Base-by-base conservation (phyloP, 2,797 vertebrate species). In the Phataginus tricuspis region DNA sequence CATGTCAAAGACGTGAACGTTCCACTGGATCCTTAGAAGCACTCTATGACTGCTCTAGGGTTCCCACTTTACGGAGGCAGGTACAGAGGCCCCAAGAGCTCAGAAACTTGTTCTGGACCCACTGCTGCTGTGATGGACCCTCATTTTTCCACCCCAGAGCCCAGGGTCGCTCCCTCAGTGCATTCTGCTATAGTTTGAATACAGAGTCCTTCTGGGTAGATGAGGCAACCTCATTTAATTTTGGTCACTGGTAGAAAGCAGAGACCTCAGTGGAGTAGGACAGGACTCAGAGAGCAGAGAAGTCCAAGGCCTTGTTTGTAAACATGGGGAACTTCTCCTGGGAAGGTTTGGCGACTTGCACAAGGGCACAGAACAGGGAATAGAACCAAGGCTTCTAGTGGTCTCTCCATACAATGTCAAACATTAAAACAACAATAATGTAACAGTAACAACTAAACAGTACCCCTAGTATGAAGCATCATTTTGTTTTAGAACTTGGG, bases 401-500 rank as follows among this genome's bases (percentile, higher is more conserved):
- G 27, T 85, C 42, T 83, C 90, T 86, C 64, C 80, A 59, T 4
- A 69, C 34, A 39, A 77, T 25, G 25, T 49, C 5, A 9, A 16
- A 61, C 49, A 80, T 37, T 31, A 75, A 91, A 63, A 61, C 34
- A 74, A 69, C 74, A 91, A 42, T 23, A 78, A 37, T 14, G 25
- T 57, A 80, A 27, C 27, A 63, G 25, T 78, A 91, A 86, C 45
- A 75, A 72, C 53, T 49, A 72, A 88, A 25, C 23, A 53, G 5
- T 39, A 27, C n/a, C 79, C 34, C 42, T 90, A 9, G 25, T 69
- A 59, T 31, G 57, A 90, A 68, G 69, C 55, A 37, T 72, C 16
- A 8, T 80, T 83, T 95, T 95, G 42, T 78, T 85, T 80, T 92
- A 64, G 68, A 96, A 93, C 37, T 59, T 90, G 31, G 55, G 34